These are phyloP conservation scores for Zeus faber DNA, from an alignment of 2,113 vertebrate genomes.

Conservation along the genomic window DNA sequence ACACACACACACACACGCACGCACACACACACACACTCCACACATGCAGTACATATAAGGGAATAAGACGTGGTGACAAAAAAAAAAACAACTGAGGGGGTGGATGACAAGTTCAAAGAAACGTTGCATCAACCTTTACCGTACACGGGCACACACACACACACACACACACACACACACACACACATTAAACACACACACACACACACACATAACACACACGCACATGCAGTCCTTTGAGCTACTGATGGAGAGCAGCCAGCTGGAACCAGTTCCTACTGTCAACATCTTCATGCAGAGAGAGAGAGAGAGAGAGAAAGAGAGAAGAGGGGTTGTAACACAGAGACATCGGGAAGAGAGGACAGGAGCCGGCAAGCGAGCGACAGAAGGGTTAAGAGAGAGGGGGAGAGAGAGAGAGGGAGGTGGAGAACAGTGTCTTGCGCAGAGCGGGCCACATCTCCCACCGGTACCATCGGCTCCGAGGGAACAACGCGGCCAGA, in stretches of 20 bases:
- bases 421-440: conserved; percentile 42
- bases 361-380: conserved; percentile 21
- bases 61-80: no score
- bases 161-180: conserved; percentile 14
- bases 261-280: conserved; percentile 64
- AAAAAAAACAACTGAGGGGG: conserved; percentile 16
- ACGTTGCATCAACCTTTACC: conserved; percentile 14
- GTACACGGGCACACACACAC: conserved; percentile 15
- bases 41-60: no score
- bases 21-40: background rate
- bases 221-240: conserved; percentile 5
- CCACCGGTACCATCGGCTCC: no score
- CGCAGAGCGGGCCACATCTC: no score
- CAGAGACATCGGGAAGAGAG: conserved; percentile 8
- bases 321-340: conserved; percentile 19
- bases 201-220: conserved; percentile 15
- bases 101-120: conserved; percentile 15
- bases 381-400: conserved; percentile 34
- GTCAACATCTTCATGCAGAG: conserved; percentile 63
- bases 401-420: conserved; percentile 12
- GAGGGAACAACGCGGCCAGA: conserved; percentile 49
- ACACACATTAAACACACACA: conserved; percentile 15
- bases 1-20: background rate
- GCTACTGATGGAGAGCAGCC: conserved; percentile 41
- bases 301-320: conserved; percentile 3